Conservation (phyloP, 2,888 invertebrate species). For the Sepiola atlantica region DNA sequence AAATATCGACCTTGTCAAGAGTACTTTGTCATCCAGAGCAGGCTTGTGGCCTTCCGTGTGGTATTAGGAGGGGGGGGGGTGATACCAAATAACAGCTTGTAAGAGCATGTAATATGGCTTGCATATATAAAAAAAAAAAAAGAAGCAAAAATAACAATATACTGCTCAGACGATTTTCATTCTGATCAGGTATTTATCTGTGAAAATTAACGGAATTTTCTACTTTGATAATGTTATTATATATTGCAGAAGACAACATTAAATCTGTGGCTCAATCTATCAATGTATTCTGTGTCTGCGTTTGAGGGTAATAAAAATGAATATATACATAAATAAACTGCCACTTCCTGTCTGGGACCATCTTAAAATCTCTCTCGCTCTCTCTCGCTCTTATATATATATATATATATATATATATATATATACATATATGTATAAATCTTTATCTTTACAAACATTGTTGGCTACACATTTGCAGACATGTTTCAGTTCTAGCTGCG, state of each 20-base stretch:
- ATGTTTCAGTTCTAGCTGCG: too few species aligned
- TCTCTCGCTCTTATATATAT: background rate
- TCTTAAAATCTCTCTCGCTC: too few species aligned
- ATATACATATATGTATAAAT: background rate
- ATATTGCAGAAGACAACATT: too few species aligned
- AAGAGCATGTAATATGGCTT: background rate
- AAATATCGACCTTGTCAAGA: constrained; percentile 10
- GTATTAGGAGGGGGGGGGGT: background rate
- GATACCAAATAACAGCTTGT: background rate
- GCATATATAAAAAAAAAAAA: background rate
- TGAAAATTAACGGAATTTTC: background rate
- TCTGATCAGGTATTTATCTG: background rate
- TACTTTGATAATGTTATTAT: background rate
- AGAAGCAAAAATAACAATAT: background rate
- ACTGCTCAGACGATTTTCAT: background rate
- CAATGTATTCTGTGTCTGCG: too few species aligned
- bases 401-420: background rate
- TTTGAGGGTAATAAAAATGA: too few species aligned
- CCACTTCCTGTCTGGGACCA: too few species aligned
- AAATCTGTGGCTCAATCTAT: too few species aligned
- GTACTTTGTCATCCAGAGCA: background rate
- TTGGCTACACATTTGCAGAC: too few species aligned
- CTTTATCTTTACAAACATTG: too few species aligned
- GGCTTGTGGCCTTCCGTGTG: background rate
- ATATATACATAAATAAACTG: background rate